Evolutionary conservation across 2,888 invertebrate species (phyloP).

Genomic region (Drosophila fungiperda): DNA sequence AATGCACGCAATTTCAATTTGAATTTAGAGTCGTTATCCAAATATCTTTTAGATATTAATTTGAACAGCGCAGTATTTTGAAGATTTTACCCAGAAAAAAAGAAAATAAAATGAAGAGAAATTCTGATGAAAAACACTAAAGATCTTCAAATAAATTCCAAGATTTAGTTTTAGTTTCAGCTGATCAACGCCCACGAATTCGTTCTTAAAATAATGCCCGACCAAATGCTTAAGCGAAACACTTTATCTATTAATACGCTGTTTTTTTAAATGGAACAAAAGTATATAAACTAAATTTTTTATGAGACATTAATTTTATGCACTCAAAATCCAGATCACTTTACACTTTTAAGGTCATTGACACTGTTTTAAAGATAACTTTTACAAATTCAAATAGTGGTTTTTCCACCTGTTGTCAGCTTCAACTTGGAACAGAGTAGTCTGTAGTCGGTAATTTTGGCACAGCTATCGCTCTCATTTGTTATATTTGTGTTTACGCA

Average conservation of each 20-base stretch:
- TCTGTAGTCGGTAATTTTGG: neutral
- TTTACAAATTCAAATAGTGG: neutral
- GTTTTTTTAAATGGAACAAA: neutral
- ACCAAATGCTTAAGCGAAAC: conserved; percentile 24
- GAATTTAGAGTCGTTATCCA: neutral
- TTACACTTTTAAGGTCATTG: neutral
- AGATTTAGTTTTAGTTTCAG: conserved; percentile 29
- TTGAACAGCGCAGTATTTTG: neutral
- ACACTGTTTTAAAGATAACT: no score
- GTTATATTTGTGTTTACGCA: conserved; percentile 18
- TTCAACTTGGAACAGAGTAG: neutral
- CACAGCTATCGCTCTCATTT: neutral
- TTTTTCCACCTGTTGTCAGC: neutral
- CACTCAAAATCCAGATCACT: neutral
- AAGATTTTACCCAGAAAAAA: neutral
- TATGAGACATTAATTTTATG: neutral
- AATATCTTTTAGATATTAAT: neutral
- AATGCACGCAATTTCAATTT: neutral
- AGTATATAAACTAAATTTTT: neutral
- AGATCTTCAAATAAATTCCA: conserved; percentile 42
- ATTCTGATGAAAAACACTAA: conserved; percentile 18
- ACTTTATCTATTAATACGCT: conserved; percentile 28
- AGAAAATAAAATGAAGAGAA: conserved; percentile 10
- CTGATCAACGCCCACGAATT: conserved; percentile 53
- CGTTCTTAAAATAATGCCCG: conserved; percentile 59